Percentiles rank a stretch among this genome's conserved stretches.
These are phyloP conservation scores for Tupaia chinensis DNA, from an alignment of 2,113 vertebrate genomes.

Conservation along the genomic window DNA sequence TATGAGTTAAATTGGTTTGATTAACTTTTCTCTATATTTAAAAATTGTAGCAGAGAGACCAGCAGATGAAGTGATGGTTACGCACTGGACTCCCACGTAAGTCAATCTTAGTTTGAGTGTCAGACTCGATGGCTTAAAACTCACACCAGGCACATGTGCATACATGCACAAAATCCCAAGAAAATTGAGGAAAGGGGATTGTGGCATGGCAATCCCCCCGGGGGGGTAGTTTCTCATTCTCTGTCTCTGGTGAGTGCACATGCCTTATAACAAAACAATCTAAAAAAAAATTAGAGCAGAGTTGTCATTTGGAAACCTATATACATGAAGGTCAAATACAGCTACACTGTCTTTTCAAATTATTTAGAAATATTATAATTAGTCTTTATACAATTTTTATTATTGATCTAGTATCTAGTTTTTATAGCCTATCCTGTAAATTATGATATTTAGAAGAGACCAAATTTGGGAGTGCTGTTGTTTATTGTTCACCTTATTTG, in stretches of 20 bases:
- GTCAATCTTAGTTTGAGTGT: too few relatives aligned
- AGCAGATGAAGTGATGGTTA: too few relatives aligned
- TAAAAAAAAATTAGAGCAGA: not conserved
- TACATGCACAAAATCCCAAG: too few relatives aligned
- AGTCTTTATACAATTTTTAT: not conserved
- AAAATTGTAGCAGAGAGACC: not conserved
- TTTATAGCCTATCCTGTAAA: not conserved
- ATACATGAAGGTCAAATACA: not conserved
- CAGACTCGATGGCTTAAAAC: too few relatives aligned
- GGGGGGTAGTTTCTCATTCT: too few relatives aligned
- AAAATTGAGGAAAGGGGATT: too few relatives aligned
- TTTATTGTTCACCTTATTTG: constrained; percentile 10
- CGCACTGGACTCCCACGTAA: too few relatives aligned
- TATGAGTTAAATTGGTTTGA: not conserved
- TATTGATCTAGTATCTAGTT: not conserved
- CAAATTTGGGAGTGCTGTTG: not conserved
- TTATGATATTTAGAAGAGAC: not conserved
- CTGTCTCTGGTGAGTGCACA: too few relatives aligned
- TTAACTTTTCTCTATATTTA: constrained; percentile 17
- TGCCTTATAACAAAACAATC: too few relatives aligned
- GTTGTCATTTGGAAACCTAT: not conserved
- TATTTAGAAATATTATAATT: constrained; percentile 24
- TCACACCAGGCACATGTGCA: too few relatives aligned
- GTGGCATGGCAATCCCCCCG: too few relatives aligned
- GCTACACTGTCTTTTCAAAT: not conserved